A percentile compares a stretch with the other conserved stretches of the same genome.
These are phyloP conservation scores for Dysmachus trigonus DNA, from an alignment of 2,888 invertebrate genomes.

Conservation along the genomic window DNA sequence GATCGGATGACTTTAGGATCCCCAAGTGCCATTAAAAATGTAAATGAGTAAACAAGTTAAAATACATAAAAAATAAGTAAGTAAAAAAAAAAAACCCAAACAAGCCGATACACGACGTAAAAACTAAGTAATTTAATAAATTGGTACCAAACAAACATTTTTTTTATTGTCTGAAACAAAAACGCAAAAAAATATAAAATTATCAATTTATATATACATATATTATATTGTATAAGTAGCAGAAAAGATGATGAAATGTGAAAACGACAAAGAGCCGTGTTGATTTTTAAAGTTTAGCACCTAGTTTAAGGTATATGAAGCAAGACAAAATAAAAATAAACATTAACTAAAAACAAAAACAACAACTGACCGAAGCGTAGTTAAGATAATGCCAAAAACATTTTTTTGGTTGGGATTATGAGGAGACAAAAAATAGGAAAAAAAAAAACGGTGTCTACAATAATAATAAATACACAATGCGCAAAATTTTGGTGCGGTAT, in stretches of 20 bases:
- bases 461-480: neutral
- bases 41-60: conserved; percentile 10
- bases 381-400: neutral
- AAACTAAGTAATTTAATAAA: neutral
- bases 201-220: neutral
- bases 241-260: neutral
- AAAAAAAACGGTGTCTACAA: neutral
- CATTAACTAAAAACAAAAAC: neutral
- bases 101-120: neutral
- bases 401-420: too few relatives aligned
- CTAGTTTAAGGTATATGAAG: neutral
- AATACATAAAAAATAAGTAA: neutral
- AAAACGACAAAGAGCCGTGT: neutral
- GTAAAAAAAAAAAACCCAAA: neutral
- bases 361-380: too few relatives aligned
- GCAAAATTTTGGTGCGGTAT: neutral
- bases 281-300: neutral
- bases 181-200: neutral
- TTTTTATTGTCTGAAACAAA: neutral
- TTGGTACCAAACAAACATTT: conserved; percentile 24
- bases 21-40: conserved; percentile 38
- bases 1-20: conserved; percentile 38
- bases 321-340: neutral
- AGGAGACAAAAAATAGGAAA: too few relatives aligned
- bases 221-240: neutral